Evolutionary conservation across 2,888 invertebrate genomes (phyloP).

Genomic region (Drosophila crucigera): DNA sequence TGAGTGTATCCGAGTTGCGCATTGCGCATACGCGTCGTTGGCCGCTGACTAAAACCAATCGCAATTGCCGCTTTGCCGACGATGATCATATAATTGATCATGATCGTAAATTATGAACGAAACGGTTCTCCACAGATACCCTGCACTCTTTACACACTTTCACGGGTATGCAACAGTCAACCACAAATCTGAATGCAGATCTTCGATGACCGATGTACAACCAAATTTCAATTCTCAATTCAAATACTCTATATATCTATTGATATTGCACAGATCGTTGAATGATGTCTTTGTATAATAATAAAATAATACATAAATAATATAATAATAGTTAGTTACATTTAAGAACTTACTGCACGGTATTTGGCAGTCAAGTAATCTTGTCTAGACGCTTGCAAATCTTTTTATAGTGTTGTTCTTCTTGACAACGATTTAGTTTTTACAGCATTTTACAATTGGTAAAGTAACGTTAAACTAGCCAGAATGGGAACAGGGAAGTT

Average conservation of each 20-base stretch:
- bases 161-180: background rate
- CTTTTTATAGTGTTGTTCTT: background rate
- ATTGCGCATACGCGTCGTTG: constrained; percentile 70
- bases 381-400: background rate
- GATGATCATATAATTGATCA: constrained; percentile 46
- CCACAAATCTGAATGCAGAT: background rate
- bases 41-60: constrained; percentile 20
- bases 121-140: constrained; percentile 13
- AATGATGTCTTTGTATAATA: background rate
- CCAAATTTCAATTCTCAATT: too few species aligned
- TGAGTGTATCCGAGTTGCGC: constrained; percentile 39
- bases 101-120: constrained; percentile 50
- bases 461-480: background rate
- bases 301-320: background rate
- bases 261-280: background rate
- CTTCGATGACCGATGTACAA: background rate
- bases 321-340: background rate
- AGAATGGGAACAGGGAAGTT: background rate
- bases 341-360: background rate
- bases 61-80: constrained; percentile 21
- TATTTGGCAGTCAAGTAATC: background rate
- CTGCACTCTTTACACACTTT: background rate
- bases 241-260: background rate
- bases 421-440: background rate
- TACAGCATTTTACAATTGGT: background rate